Percentiles rank a stretch among this genome's conserved stretches.
Evolutionary conservation across 53 echinoderm and acorn worm genomes (phyloP).

Genomic region (Stichopus horrens): DNA sequence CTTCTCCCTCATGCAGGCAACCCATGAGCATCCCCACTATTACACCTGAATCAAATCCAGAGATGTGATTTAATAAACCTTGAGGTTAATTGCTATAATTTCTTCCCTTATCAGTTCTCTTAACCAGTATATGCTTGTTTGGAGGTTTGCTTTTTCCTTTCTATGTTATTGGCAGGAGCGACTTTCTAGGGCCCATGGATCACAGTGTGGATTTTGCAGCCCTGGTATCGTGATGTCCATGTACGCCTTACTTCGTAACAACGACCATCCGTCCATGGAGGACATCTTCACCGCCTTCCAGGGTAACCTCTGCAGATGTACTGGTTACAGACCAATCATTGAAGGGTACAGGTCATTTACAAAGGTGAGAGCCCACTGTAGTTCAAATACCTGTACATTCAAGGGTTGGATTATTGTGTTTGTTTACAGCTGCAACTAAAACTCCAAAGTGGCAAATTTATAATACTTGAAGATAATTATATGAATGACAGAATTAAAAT

Average conservation of each 20-base stretch:
- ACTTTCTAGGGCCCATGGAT: conserved; percentile 80
- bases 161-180: conserved; percentile 59
- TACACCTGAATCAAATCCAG: too few relatives aligned
- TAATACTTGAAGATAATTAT: too few relatives aligned
- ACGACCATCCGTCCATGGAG: conserved; percentile 68
- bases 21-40: too few relatives aligned
- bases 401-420: too few relatives aligned
- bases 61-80: too few relatives aligned
- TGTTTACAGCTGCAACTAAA: too few relatives aligned
- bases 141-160: not conserved
- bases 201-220: conserved; percentile 87
- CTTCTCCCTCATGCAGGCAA: too few relatives aligned
- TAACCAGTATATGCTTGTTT: not conserved
- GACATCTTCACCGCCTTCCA: conserved; percentile 72
- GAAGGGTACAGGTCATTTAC: conserved; percentile 79
- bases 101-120: too few relatives aligned
- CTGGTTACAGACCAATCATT: conserved; percentile 78
- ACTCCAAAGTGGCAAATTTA: too few relatives aligned
- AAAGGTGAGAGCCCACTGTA: conserved; percentile 47
- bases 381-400: too few relatives aligned
- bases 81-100: too few relatives aligned
- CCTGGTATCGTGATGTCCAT: conserved; percentile 88
- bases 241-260: conserved; percentile 78
- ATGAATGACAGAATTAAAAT: too few relatives aligned
- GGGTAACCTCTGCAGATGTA: conserved; percentile 82